Evolutionary conservation across 37 sponge, comb jelly and placozoan genomes (phyloP), one percentile per base, ranked within the genome.

Genomic region (Crambe crambe): DNA sequence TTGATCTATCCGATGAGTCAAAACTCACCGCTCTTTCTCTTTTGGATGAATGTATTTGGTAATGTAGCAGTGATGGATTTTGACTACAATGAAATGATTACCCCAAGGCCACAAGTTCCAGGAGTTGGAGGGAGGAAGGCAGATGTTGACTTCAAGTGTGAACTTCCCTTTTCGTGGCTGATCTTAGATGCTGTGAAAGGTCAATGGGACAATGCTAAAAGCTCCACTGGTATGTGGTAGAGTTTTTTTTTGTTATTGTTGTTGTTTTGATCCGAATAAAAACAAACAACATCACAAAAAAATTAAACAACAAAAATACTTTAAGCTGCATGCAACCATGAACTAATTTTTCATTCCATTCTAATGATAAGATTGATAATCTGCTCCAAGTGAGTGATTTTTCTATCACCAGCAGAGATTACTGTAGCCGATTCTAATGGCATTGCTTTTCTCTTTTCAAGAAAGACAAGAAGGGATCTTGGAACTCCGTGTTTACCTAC

Each of bases 161-260:
- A 87, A 36, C 69, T 94, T 27, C 95, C 95, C 1, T 94, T 94
- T 60, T 94, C 86, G 1, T 94, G 95, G 95, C 61, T 90, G 2
- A 40, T 94, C 29, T 83, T 83, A 60, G 78, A 81, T 5, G 58
- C 80, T 22, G 37, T 94, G 34, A 86, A 94, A 22, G 8, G 56
- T 34, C 79, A 44, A 56, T 67, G 79, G 68, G 68, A 65, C 32
- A 67, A 66, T 40, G 77, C 60, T 41, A 59, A 76, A 10, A 76
- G 36, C 30, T 35, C 15, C 4, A 44, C 71, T 42, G 71, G 71
- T 70, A 70, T 41, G 35, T 20, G 3, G 26, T 18, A 51, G 15
- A 51, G 15, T 18, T 68, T 36, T 12, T 34, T 35, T 15, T 68
- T 15, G n/a, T n/a, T n/a, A n/a, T 3, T 43, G 22, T 40, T 6